Evolutionary conservation across 1,140 invertebrate genomes (phyloP), one percentile per base, ranked within the genome.

Genomic region (Papilio aristodemus): DNA sequence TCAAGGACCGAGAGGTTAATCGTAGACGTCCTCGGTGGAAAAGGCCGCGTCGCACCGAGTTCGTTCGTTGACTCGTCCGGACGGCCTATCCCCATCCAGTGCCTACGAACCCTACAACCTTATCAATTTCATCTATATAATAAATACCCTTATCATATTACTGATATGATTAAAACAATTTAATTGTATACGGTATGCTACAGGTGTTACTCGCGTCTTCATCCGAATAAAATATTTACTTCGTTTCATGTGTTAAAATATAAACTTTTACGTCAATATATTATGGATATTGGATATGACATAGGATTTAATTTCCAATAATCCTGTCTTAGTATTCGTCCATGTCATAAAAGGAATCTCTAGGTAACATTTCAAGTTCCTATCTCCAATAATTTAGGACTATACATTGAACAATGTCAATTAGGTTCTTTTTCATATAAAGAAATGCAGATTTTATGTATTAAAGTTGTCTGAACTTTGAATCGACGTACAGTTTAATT

Each of bases 1-100:
- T 60, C 32, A 60, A 60, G 59, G 59, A 60, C 59, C 59, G 59
- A 37, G 36, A 41, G 63, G 63, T 66, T 66, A 46, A 66, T 66
- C 13, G 63, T 66, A 66, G 63, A 66, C 39, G 63, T 22, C 63
- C 41, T 64, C 63, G 39, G 41, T n/a, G 60, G 63, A 25, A 66
- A 66, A 66, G 63, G 39, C 39, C 41, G 39, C 41, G 25, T 41
- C 41, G 22, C 41, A 6, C 41, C 22, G 13, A 41, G 63, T 66
- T 46, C 27, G 63, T 66, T 66, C 63, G 25, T 66, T 66, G 63
- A 66, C 63, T 66, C 63, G 14, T 9, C 39, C 13, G 22, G 41
- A 38, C 38, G 17, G 37, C 5, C 60, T n/a, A n/a, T n/a, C n/a
- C n/a, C n/a, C 13, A 27, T 27, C 62, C 11, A 39, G 17, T 27